Evolutionary conservation across 2,888 invertebrate species (phyloP).

Genomic region (Elysia crispata): DNA sequence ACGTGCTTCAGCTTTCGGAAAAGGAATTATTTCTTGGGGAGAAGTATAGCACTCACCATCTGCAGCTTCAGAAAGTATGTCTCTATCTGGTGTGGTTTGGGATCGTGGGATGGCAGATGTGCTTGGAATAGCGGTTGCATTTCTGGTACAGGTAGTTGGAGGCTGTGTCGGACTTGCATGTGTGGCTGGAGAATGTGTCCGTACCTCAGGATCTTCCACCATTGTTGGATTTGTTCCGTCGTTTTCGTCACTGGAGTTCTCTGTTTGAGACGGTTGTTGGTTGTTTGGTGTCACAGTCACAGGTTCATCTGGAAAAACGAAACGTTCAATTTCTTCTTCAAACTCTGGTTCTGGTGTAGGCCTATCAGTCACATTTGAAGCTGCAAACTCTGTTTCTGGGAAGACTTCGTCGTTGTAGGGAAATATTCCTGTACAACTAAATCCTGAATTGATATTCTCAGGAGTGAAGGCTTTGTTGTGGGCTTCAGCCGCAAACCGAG

Average conservation of each 20-base stretch:
- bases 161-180: not conserved
- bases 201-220: not conserved
- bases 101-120: not conserved
- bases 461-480: slow-evolving; percentile 6
- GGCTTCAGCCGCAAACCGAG: not conserved
- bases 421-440: slow-evolving; percentile 15
- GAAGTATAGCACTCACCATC: not conserved
- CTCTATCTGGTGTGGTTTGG: too few relatives aligned
- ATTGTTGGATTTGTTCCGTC: too few relatives aligned
- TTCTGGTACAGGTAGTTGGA: not conserved
- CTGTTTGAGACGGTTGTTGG: too few relatives aligned
- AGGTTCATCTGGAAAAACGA: not conserved
- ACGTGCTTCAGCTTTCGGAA: not conserved
- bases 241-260: too few relatives aligned
- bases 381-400: not conserved
- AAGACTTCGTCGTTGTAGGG: slow-evolving; percentile 5
- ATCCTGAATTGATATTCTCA: slow-evolving; percentile 9
- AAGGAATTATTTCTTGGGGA: not conserved
- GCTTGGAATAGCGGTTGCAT: too few relatives aligned
- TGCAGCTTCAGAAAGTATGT: not conserved
- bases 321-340: not conserved
- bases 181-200: not conserved
- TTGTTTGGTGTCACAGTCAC: too few relatives aligned
- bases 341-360: not conserved
- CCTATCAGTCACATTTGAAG: not conserved